These are phyloP conservation scores for Silurus meridionalis DNA, from an alignment of 2,113 vertebrate genomes.

Conservation along the genomic window DNA sequence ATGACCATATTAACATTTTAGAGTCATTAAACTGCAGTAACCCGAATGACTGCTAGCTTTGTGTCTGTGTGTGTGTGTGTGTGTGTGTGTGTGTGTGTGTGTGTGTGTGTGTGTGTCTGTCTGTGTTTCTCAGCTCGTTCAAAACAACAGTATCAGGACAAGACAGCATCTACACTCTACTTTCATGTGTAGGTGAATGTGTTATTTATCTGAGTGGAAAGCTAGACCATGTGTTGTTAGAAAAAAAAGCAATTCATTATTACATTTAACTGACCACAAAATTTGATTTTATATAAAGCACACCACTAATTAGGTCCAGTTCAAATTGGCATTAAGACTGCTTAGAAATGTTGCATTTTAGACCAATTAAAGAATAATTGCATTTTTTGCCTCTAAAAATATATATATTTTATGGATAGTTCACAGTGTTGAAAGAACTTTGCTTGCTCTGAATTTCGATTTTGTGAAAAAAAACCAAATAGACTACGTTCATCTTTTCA, in stretches of 20 bases:
- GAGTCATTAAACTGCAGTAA: conserved; percentile 70
- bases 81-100: conserved; percentile 24
- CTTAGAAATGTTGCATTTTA: conserved; percentile 27
- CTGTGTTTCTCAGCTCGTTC: conserved; percentile 16
- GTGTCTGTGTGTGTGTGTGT: conserved; percentile 22
- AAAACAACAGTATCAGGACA: conserved; percentile 17
- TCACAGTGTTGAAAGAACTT: not conserved
- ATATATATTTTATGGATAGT: not conserved
- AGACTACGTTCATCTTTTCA: not conserved
- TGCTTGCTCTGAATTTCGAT: not conserved
- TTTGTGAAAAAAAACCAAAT: no score
- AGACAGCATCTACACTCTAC: conserved; percentile 3
- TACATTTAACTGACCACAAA: conserved; percentile 11
- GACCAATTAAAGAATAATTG: conserved; percentile 43
- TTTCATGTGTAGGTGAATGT: conserved; percentile 38
- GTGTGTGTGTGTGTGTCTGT: conserved; percentile 15
- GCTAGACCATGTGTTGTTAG: not conserved
- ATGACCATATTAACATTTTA: conserved; percentile 78
- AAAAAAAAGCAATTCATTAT: not conserved
- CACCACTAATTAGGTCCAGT: conserved; percentile 30
- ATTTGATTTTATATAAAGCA: conserved; percentile 21
- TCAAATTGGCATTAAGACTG: conserved; percentile 6
- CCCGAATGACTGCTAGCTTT: conserved; percentile 49
- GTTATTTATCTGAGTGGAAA: conserved; percentile 38
- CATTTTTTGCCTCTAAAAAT: not conserved